These are phyloP conservation scores for Notarius lentiginosus DNA, from an alignment of 2,113 vertebrate genomes.

Conservation along the genomic window DNA sequence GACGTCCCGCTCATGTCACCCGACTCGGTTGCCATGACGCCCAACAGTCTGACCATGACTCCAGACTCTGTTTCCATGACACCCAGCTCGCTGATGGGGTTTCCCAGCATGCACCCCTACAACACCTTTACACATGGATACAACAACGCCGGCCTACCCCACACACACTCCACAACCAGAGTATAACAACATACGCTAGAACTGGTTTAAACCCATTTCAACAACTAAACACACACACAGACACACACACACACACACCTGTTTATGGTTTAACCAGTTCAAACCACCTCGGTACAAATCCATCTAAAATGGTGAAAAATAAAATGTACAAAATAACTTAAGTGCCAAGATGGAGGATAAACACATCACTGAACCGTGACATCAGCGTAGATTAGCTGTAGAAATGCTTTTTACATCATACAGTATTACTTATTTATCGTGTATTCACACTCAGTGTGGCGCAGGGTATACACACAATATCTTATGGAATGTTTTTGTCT, in stretches of 20 bases:
- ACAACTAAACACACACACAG: background rate
- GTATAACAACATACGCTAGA: conserved; percentile 78
- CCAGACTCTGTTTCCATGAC: conserved; percentile 95
- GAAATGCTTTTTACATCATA: conserved; percentile 8
- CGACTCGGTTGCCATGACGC: conserved; percentile 87
- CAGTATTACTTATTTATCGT: background rate
- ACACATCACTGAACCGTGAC: conserved; percentile 1
- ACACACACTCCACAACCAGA: conserved; percentile 96
- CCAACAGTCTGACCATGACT: conserved; percentile 83
- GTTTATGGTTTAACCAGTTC: background rate
- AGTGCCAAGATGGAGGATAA: conserved; percentile 7
- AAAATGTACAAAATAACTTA: conserved; percentile 11
- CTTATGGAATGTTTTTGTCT: conserved; percentile 37
- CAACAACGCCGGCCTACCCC: conserved; percentile 91
- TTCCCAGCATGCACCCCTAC: conserved; percentile 96
- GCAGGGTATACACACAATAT: conserved; percentile 10
- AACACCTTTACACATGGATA: conserved; percentile 94
- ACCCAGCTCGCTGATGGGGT: conserved; percentile 94
- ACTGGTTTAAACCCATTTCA: conserved; percentile 21
- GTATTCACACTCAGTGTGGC: background rate
- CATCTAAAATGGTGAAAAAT: background rate
- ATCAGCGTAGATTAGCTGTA: conserved; percentile 7
- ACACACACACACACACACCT: conserved; percentile 8
- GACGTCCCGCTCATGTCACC: conserved; percentile 97
- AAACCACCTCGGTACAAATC: background rate